phyloP scores from a whole-genome alignment of 2,888 invertebrate species.

The Sialis fuliginosa region DNA sequence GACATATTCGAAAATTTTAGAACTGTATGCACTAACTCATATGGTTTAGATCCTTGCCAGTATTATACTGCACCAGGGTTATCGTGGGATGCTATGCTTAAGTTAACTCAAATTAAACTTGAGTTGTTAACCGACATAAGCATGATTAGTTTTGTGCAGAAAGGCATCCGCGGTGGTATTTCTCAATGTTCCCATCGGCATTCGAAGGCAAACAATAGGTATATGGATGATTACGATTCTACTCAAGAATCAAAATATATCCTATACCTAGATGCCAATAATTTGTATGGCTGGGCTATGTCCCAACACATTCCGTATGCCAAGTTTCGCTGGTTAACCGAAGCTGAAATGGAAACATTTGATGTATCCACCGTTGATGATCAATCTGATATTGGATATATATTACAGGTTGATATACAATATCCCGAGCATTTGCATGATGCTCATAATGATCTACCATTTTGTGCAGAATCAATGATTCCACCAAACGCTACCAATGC shows the following conservation, averaged over 20 bases:
- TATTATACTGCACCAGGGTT: slow-evolving; percentile 19
- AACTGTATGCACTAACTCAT: slow-evolving; percentile 9
- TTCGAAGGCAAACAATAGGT: slow-evolving; percentile 19
- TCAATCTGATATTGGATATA: slow-evolving; percentile 15
- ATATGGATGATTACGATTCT: slow-evolving; percentile 15
- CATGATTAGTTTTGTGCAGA: slow-evolving; percentile 16
- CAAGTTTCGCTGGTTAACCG: slow-evolving; percentile 15
- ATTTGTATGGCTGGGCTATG: slow-evolving; percentile 15
- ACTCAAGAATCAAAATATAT: slow-evolving; percentile 11
- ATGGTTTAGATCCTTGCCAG: slow-evolving; percentile 15
- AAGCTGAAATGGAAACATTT: slow-evolving; percentile 1
- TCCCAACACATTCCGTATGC: slow-evolving; percentile 13
- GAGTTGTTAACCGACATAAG: slow-evolving; percentile 19
- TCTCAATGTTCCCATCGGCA: slow-evolving; percentile 16
- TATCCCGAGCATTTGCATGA: slow-evolving; percentile 21
- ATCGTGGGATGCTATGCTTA: slow-evolving; percentile 19
- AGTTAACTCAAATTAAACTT: slow-evolving; percentile 15
- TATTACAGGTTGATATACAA: slow-evolving; percentile 24
- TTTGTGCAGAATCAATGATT: slow-evolving; percentile 13
- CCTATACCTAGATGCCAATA: slow-evolving; percentile 17
- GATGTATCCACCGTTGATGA: slow-evolving; percentile 5
- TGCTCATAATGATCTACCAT: slow-evolving; percentile 16
- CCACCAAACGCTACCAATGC: slow-evolving; percentile 6
- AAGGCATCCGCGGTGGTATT: slow-evolving; percentile 17
- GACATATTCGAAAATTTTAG: slow-evolving; percentile 19